These are phyloP conservation scores for Pasiphila rectangulata DNA, from an alignment of 2,888 invertebrate species.

Conservation along the genomic window DNA sequence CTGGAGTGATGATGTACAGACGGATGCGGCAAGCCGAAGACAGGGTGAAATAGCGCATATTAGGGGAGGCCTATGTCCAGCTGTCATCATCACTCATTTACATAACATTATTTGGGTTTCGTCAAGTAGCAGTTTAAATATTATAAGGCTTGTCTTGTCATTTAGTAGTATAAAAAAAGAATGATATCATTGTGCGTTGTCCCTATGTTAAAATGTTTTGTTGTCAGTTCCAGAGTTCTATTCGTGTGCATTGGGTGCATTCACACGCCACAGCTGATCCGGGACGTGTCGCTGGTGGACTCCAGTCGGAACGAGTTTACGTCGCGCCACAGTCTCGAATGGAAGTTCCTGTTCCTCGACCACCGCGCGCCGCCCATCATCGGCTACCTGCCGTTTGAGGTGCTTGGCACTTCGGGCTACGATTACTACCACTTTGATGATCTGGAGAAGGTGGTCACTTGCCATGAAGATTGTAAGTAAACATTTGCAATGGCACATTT, in stretches of 20 bases:
- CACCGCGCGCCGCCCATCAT: conserved; percentile 95
- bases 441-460: conserved; percentile 90
- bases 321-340: conserved; percentile 95
- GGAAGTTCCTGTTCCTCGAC: conserved; percentile 97
- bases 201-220: background rate
- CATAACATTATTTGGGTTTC: too few species aligned
- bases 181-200: too few species aligned
- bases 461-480: conserved; percentile 91
- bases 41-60: too few species aligned
- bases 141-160: too few species aligned
- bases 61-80: too few species aligned
- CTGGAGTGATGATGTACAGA: too few species aligned
- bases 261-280: conserved; percentile 89
- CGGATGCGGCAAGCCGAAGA: too few species aligned
- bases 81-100: too few species aligned
- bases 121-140: too few species aligned
- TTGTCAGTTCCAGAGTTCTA: conserved; percentile 74
- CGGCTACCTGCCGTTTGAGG: conserved; percentile 96
- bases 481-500: too few species aligned
- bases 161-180: too few species aligned
- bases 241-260: conserved; percentile 92
- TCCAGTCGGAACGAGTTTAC: conserved; percentile 91
- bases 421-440: conserved; percentile 98
- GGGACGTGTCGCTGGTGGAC: conserved; percentile 91
- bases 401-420: conserved; percentile 96